Conservation (phyloP, 2,888 invertebrate species). For the Heliconius ethilla region DNA sequence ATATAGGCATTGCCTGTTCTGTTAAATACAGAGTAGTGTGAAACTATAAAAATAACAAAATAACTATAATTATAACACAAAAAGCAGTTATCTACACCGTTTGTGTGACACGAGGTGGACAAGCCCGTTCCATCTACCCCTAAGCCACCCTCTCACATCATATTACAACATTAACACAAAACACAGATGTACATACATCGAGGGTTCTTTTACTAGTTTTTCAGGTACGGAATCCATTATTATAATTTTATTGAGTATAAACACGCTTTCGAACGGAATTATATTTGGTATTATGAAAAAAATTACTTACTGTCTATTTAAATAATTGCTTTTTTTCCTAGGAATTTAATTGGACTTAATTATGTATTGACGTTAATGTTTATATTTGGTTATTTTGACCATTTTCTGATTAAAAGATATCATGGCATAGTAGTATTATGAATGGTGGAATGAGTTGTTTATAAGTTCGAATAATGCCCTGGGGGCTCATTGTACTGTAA, state of each 20-base stretch:
- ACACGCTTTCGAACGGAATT: constrained; percentile 5
- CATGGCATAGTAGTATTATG: neutral
- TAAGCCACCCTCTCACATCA: constrained; percentile 19
- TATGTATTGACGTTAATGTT: neutral
- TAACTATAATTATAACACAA: neutral
- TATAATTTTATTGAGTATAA: constrained; percentile 23
- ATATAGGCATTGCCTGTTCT: too few species aligned
- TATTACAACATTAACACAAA: constrained; percentile 1
- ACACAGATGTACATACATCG: constrained; percentile 10
- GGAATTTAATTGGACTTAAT: constrained; percentile 3
- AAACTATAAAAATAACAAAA: neutral
- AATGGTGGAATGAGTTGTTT: neutral
- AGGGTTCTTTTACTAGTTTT: constrained; percentile 18
- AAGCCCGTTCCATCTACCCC: constrained; percentile 4
- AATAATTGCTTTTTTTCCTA: constrained; percentile 8
- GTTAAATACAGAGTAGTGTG: too few species aligned
- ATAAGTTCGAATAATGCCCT: neutral
- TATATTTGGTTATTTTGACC: neutral
- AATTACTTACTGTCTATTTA: constrained; percentile 20
- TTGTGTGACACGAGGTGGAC: constrained; percentile 18
- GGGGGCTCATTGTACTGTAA: neutral
- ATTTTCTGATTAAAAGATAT: constrained; percentile 4
- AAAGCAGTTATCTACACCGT: neutral
- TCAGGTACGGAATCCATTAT: constrained; percentile 22
- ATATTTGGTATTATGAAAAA: constrained; percentile 15